These are phyloP conservation scores for Capra hircus DNA, from an alignment of 2,113 vertebrate species.

Conservation along the genomic window DNA sequence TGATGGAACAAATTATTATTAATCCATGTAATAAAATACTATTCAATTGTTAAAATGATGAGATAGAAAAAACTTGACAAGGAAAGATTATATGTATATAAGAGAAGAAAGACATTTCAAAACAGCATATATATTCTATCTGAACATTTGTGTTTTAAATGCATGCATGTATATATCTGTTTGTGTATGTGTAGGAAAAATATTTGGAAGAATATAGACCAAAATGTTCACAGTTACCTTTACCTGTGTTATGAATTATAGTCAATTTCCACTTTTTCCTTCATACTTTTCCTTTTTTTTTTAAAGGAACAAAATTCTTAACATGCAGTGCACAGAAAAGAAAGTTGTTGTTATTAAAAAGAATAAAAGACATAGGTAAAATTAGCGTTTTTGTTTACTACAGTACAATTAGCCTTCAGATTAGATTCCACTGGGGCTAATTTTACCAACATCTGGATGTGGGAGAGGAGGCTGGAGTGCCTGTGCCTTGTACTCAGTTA, in stretches of 20 bases:
- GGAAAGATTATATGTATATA: slow-evolving; percentile 1
- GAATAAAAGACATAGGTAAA: neutral
- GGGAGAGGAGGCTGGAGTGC: neutral
- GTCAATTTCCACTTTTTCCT: slow-evolving; percentile 5
- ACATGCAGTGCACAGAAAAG: neutral
- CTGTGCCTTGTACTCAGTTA: neutral
- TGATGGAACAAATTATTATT: neutral
- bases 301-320: neutral
- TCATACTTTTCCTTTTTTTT: neutral
- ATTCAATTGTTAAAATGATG: neutral
- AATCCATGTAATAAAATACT: slow-evolving; percentile 20
- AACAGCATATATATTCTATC: slow-evolving; percentile 10
- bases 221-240: slow-evolving; percentile 1
- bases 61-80: neutral
- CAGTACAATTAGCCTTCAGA: neutral
- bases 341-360: neutral
- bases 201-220: neutral
- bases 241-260: neutral
- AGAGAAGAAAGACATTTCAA: neutral
- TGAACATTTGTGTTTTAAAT: neutral
- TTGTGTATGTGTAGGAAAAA: neutral
- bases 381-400: slow-evolving; percentile 29
- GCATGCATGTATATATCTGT: neutral
- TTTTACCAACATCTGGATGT: neutral
- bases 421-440: neutral